phyloP scores from a whole-genome alignment of 2,797 vertebrate genomes.

The Echiichthys vipera region DNA sequence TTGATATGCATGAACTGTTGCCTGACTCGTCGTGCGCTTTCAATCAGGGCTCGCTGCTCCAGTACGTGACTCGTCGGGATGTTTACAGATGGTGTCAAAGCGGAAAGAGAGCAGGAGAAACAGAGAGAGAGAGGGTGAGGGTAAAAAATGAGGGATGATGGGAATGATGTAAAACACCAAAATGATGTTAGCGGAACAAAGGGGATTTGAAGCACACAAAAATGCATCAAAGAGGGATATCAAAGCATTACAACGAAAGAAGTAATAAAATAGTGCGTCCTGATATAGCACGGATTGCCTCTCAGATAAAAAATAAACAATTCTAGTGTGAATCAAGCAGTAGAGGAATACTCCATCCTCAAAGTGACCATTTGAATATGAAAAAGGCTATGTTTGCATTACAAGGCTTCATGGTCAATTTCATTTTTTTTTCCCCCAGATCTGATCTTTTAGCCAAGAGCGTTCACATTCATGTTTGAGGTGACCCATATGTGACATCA shows the following conservation, averaged over 20 bases:
- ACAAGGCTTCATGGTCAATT: too few species aligned
- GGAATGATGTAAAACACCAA: constrained; percentile 38
- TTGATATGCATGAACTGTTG: constrained; percentile 62
- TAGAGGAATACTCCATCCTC: too few species aligned
- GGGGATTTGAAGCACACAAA: constrained; percentile 47
- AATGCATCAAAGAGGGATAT: constrained; percentile 32
- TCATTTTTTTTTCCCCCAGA: too few species aligned
- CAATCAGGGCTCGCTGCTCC: constrained; percentile 44
- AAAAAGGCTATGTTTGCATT: too few species aligned
- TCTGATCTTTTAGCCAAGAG: too few species aligned
- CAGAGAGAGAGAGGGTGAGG: constrained; percentile 2
- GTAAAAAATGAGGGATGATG: constrained; percentile 19
- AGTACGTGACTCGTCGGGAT: constrained; percentile 38
- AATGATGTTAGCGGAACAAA: constrained; percentile 40
- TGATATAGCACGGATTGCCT: not conserved
- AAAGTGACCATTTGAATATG: too few species aligned
- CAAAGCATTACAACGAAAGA: not conserved
- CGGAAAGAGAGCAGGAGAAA: constrained; percentile 9
- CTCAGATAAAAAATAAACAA: constrained; percentile 14
- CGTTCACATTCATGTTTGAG: too few species aligned
- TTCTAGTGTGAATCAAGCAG: constrained; percentile 1
- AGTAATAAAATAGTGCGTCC: constrained; percentile 9
- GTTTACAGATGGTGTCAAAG: constrained; percentile 58
- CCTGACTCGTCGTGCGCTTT: constrained; percentile 42
- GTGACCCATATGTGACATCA: too few species aligned